Percentiles rank a stretch among this genome's conserved stretches.
phyloP scores from a whole-genome alignment of 1,140 invertebrate genomes.

The Pantala flavescens region DNA sequence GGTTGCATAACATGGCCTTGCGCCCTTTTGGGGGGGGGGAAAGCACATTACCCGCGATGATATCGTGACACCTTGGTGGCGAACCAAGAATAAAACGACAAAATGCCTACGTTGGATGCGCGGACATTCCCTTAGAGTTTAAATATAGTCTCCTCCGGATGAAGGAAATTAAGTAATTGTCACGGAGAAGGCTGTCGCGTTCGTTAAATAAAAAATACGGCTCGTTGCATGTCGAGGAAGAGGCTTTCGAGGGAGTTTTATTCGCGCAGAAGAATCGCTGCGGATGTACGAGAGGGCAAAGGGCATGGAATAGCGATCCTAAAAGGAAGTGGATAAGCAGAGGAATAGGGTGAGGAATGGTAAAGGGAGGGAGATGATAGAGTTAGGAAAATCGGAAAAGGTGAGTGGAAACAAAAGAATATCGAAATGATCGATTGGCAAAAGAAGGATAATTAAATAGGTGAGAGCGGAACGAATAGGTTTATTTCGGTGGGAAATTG shows the following conservation, averaged over 20 bases:
- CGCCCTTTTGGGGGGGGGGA: too few species aligned
- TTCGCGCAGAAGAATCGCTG: not conserved
- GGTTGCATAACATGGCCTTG: not conserved
- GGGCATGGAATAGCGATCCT: not conserved
- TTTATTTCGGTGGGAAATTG: too few species aligned
- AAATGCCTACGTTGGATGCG: not conserved
- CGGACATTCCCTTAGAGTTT: not conserved
- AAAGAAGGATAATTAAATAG: too few species aligned
- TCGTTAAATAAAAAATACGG: not conserved
- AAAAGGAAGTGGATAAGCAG: not conserved
- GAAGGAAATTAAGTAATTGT: constrained; percentile 4
- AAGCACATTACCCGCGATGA: not conserved
- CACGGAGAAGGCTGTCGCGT: not conserved
- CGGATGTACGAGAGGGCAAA: not conserved
- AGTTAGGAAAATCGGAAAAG: not conserved
- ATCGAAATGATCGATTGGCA: too few species aligned
- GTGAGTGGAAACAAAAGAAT: too few species aligned
- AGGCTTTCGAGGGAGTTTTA: too few species aligned
- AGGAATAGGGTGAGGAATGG: not conserved
- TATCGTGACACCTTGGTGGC: not conserved
- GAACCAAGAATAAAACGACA: not conserved
- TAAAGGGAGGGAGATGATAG: not conserved
- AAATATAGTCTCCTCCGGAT: constrained; percentile 4
- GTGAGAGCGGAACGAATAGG: too few species aligned
- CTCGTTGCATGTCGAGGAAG: too few species aligned